Base-by-base conservation (phyloP, 1,140 invertebrate genomes). In the Megalonaias nervosa region DNA sequence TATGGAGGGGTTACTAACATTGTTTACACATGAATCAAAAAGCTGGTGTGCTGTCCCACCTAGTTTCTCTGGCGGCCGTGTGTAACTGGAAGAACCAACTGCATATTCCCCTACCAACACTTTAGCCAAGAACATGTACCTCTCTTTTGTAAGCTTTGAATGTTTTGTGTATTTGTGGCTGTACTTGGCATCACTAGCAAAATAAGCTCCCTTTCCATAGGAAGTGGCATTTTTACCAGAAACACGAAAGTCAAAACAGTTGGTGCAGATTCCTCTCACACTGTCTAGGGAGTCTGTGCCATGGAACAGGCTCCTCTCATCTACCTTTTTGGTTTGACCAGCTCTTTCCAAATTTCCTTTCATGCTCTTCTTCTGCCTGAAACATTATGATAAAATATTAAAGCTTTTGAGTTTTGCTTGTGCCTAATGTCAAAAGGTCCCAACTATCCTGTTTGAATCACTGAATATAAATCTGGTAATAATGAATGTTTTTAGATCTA, bases 181-280 rank as follows among this genome's bases (percentile, higher is more conserved):
- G 66, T 84, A 86, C 14, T 71, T 75, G 15, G 88, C 82, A 82
- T 83, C 74, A 14, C 77, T 68, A 1, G 86, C 84, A 71, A 89
- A 89, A 72, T 89, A 89, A 31, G 80, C 80, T 0, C 88, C 88
- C 65, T 84, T 85, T 3, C 88, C 88, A 80, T 83, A 89, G 38
- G 76, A 65, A 19, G 86, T 82, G 2, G 84, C 88, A 66, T 76
- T 74, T 66, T 77, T 79, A 2, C 86, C 86, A 31, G 77, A 82
- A 17, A 84, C 69, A 19, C 86, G 73, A 17, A 77, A 82, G 67
- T 88, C 86, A 65, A 88, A 87, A 19, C 84, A 82, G 64, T 88
- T 85, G 13, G 72, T 70, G 65, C 84, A 83, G 16, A 88, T 87
- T 14, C 76, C 71, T 26, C 71, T 12, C 31, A 78, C 71, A 15